Evolutionary conservation across 1,140 invertebrate genomes (phyloP), one percentile per base, ranked within the genome.

Genomic region (Panagrolaimus sp.): DNA sequence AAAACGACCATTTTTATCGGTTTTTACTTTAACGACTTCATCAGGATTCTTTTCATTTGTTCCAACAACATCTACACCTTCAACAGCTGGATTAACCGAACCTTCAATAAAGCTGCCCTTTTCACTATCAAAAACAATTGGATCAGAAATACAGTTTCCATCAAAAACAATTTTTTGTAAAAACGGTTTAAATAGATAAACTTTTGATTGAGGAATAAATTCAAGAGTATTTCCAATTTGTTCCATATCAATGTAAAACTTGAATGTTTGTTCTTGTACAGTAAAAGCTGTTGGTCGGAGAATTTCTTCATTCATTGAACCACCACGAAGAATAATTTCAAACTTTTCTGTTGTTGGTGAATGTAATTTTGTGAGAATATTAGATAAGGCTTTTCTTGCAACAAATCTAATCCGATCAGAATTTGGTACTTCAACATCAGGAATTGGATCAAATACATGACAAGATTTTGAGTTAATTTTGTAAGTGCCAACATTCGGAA

Each of bases 91-190:
- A 1, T 58, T 21, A 24, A 58, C 52, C 4, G 21, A 26, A 12
- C 52, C 52, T 17, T 58, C 21, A 14, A 58, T 58, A 28, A 58
- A 58, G 8, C 28, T 28, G 15, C 52, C 52, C 14, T 58, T 58
- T 28, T 17, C 28, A 28, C 21, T 28, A 28, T 58, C 28, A 28
- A 58, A 58, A 28, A 58, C 52, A n/a, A 58, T 21, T n/a, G 21
- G 21, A 1, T 28, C 52, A 12, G 12, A 21, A 58, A 26, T 58
- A 28, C 52, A 58, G 14, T 58, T 58, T 21, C 52, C 52, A 58
- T 58, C 52, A 21, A 58, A 58, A 21, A n/a, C 4, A 21, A 58
- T 12, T 26, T 58, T 28, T 28, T 26, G 28, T 10, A 21, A 3
- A 14, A 28, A 21, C 1, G 52, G 52, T n/a, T 58, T 28, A 14